Evolutionary conservation across 2,113 vertebrate genomes (phyloP).

Genomic region (Rhinoderma darwinii): DNA sequence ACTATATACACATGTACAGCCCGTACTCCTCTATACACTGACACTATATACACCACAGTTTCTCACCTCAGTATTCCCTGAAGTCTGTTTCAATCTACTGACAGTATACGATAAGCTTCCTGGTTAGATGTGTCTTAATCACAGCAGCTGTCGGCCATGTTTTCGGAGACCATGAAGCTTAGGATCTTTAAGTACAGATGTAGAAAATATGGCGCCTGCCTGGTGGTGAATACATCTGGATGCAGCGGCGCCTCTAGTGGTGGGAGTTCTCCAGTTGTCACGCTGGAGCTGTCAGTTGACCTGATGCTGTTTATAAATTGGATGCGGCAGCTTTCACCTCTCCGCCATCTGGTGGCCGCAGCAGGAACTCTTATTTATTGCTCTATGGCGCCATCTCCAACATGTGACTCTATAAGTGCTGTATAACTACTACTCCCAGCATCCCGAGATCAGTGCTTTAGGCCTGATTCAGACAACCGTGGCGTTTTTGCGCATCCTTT

Average conservation of each 20-base stretch:
- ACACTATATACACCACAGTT: background rate
- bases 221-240: fast-evolving
- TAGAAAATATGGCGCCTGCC: background rate
- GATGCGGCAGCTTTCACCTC: background rate
- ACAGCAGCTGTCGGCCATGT: background rate
- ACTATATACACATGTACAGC: background rate
- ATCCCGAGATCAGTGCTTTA: too few species aligned
- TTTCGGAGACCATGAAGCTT: background rate
- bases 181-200: background rate
- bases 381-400: too few species aligned
- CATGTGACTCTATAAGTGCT: too few species aligned
- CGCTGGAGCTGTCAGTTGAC: background rate
- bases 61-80: background rate
- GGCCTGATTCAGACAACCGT: too few species aligned
- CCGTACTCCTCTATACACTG: background rate
- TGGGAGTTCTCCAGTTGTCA: background rate
- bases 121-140: too few species aligned
- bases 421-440: too few species aligned
- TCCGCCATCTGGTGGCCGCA: background rate
- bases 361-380: too few species aligned
- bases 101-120: background rate
- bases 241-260: background rate
- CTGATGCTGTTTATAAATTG: background rate
- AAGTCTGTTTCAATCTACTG: background rate
- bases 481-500: too few species aligned